A percentile compares a stretch with the other conserved stretches of the same genome.
phyloP scores from a whole-genome alignment of 2,797 vertebrate species.

The Sorex maritimensis region DNA sequence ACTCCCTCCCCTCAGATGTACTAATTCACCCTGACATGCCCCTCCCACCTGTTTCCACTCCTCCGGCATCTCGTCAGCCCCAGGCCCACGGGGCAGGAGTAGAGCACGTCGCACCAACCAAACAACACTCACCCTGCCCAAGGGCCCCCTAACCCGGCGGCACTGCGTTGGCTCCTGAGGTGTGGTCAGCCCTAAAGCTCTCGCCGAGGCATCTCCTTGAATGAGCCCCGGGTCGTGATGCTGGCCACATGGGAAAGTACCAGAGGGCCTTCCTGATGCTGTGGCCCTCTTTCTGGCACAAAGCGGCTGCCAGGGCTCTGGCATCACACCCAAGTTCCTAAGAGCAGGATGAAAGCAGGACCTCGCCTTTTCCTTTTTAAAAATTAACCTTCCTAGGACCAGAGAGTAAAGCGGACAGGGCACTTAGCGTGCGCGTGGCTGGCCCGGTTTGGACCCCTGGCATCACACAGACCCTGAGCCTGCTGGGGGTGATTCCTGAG shows the following conservation, averaged over 20 bases:
- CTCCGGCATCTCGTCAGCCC: slow-evolving; percentile 89
- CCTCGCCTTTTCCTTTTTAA: background rate
- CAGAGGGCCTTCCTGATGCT: background rate
- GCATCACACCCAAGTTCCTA: slow-evolving; percentile 9
- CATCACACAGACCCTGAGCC: too few species aligned
- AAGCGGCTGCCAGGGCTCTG: background rate
- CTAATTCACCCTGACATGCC: slow-evolving; percentile 86
- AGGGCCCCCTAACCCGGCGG: slow-evolving; percentile 77
- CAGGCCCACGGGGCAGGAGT: slow-evolving; percentile 80
- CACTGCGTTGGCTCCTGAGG: slow-evolving; percentile 28
- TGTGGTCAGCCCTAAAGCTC: slow-evolving; percentile 60
- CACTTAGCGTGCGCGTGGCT: too few species aligned
- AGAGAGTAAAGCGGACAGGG: background rate
- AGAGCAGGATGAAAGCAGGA: background rate
- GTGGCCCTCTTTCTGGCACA: background rate
- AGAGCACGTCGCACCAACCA: slow-evolving; percentile 85
- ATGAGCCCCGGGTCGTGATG: slow-evolving; percentile 25
- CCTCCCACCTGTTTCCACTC: slow-evolving; percentile 76
- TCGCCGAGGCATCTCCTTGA: slow-evolving; percentile 63
- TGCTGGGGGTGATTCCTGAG: too few species aligned
- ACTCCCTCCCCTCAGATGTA: slow-evolving; percentile 86
- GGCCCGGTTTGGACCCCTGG: too few species aligned
- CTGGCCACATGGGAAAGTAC: background rate
- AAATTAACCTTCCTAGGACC: background rate
- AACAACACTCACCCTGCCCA: slow-evolving; percentile 79